Percentiles rank a stretch among this genome's conserved stretches.
These are phyloP conservation scores for Clarias laeviceps DNA, from an alignment of 2,797 vertebrate species.

Conservation along the genomic window DNA sequence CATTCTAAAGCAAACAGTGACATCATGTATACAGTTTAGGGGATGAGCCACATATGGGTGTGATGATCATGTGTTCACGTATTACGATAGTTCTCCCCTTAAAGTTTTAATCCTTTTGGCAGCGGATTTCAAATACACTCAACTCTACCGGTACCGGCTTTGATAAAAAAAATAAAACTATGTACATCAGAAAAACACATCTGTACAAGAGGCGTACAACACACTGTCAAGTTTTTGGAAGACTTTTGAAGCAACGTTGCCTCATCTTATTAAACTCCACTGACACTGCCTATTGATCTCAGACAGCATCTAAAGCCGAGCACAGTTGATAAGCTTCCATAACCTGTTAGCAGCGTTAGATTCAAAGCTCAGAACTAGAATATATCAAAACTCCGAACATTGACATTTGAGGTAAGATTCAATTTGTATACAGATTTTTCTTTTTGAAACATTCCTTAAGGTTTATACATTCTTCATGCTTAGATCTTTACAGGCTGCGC, in stretches of 20 bases:
- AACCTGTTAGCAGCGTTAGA: neutral
- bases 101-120: neutral
- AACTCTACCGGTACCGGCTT: neutral
- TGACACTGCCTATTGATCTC: neutral
- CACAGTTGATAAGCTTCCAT: neutral
- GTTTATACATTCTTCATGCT: neutral
- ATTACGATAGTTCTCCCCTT: too few relatives aligned
- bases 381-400: neutral
- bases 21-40: neutral
- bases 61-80: neutral
- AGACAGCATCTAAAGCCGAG: neutral
- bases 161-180: neutral
- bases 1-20: neutral
- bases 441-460: neutral
- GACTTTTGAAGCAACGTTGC: neutral
- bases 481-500: conserved; percentile 2
- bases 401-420: neutral
- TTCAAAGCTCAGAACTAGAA: neutral
- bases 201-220: neutral
- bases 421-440: too few relatives aligned
- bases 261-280: neutral
- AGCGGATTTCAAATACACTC: neutral
- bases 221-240: neutral
- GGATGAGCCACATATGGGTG: neutral
- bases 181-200: neutral